A percentile compares a stretch with the other conserved stretches of the same genome.
phyloP scores from a whole-genome alignment of 1,140 invertebrate genomes.

The Diorhabda elongata region DNA sequence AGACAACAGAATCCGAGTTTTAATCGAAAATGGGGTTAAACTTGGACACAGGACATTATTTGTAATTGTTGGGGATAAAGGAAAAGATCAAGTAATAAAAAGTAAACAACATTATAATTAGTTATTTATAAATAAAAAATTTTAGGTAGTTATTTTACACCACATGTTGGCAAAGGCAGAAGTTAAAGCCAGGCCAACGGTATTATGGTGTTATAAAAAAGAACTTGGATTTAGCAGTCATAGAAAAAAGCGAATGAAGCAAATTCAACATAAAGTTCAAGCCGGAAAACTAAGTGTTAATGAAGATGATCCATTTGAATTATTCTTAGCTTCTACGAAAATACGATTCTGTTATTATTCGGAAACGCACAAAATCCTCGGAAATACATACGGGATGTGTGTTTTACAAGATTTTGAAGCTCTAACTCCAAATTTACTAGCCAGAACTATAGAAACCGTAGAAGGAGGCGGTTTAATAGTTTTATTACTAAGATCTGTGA shows the following conservation, averaged over 20 bases:
- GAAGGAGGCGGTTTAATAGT: constrained; percentile 96
- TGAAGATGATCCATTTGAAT: constrained; percentile 95
- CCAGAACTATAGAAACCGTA: constrained; percentile 96
- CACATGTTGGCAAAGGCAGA: constrained; percentile 94
- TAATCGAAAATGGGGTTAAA: constrained; percentile 96
- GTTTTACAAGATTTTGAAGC: constrained; percentile 99
- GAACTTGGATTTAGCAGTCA: constrained; percentile 93
- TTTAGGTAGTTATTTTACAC: constrained; percentile 89
- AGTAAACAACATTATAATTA: neutral
- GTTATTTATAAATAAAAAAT: constrained; percentile 24
- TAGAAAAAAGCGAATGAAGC: constrained; percentile 88
- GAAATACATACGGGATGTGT: constrained; percentile 97
- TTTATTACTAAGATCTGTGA: constrained; percentile 78
- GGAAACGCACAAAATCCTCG: constrained; percentile 96
- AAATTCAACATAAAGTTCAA: constrained; percentile 81
- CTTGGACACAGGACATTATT: constrained; percentile 89
- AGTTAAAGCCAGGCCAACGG: constrained; percentile 85
- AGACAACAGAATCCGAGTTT: constrained; percentile 89
- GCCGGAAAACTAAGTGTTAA: constrained; percentile 86
- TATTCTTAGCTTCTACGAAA: constrained; percentile 93
- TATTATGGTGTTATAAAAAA: constrained; percentile 99
- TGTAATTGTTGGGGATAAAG: constrained; percentile 93
- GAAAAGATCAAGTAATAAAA: constrained; percentile 80
- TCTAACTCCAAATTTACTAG: constrained; percentile 95
- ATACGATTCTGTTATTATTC: constrained; percentile 97